These are phyloP conservation scores for Oxycera nigricornis DNA, from an alignment of 2,888 invertebrate genomes.

Conservation along the genomic window DNA sequence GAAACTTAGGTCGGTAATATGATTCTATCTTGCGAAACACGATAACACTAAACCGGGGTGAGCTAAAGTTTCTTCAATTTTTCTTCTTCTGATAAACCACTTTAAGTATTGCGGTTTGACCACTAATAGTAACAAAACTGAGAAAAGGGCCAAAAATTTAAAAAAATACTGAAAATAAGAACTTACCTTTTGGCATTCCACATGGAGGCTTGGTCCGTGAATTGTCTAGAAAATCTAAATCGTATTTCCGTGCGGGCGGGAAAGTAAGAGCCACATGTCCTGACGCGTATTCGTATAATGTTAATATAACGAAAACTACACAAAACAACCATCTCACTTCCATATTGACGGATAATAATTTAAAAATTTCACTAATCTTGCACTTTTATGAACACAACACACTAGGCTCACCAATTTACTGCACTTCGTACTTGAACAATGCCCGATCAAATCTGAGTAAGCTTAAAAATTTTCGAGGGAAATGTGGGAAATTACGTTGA, in stretches of 20 bases:
- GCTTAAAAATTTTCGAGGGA: too few relatives aligned
- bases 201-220: conserved; percentile 89
- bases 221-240: conserved; percentile 92
- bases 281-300: neutral
- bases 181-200: conserved; percentile 92
- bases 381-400: conserved; percentile 6
- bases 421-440: neutral
- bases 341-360: conserved; percentile 12
- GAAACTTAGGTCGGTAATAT: too few relatives aligned
- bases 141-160: too few relatives aligned
- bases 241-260: conserved; percentile 87
- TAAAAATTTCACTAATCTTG: neutral
- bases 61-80: too few relatives aligned
- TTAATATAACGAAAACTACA: neutral
- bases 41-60: too few relatives aligned
- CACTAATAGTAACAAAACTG: too few relatives aligned
- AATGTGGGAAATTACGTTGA: too few relatives aligned
- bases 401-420: neutral
- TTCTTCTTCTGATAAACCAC: too few relatives aligned
- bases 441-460: neutral
- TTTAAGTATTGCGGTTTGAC: too few relatives aligned
- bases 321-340: conserved; percentile 26
- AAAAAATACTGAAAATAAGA: neutral
- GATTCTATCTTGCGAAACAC: too few relatives aligned
- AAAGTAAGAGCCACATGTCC: conserved; percentile 87